A percentile compares a stretch with the other conserved stretches of the same genome.
These are phyloP conservation scores for Gallinago undulata DNA, from an alignment of 2,113 vertebrate genomes.

Conservation along the genomic window DNA sequence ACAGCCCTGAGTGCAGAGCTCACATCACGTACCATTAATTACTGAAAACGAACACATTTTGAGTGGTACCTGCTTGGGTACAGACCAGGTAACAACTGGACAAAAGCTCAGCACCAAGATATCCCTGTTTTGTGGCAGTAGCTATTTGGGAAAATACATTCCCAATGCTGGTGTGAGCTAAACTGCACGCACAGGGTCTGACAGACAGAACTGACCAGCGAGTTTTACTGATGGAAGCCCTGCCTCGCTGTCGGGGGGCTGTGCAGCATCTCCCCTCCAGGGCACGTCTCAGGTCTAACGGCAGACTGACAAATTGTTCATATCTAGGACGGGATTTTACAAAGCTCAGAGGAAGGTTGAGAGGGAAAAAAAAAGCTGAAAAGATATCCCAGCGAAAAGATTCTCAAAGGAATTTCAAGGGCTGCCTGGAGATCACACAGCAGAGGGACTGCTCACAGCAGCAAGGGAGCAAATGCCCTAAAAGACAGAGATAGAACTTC, in stretches of 20 bases:
- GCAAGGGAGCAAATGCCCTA: background rate
- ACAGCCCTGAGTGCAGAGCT: background rate
- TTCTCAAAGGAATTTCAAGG: background rate
- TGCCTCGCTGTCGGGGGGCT: background rate
- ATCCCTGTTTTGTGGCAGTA: background rate
- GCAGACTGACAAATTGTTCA: background rate
- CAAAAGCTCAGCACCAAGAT: background rate
- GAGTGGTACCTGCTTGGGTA: background rate
- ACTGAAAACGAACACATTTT: background rate
- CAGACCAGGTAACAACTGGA: too few species aligned
- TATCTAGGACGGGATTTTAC: background rate
- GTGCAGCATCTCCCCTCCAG: background rate
- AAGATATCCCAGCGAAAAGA: background rate
- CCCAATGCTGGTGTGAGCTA: background rate
- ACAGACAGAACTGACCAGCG: background rate
- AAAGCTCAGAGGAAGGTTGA: background rate
- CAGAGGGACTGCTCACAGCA: background rate
- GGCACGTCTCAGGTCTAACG: too few species aligned
- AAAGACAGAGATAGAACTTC: too few species aligned
- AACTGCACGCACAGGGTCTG: rapidly evolving
- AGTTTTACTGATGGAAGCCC: background rate
- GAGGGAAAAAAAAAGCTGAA: background rate
- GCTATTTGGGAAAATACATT: background rate
- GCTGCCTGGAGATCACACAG: background rate
- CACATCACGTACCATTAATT: background rate